Evolutionary conservation across 2,113 vertebrate genomes (phyloP).

Genomic region (Paratilapia polleni): DNA sequence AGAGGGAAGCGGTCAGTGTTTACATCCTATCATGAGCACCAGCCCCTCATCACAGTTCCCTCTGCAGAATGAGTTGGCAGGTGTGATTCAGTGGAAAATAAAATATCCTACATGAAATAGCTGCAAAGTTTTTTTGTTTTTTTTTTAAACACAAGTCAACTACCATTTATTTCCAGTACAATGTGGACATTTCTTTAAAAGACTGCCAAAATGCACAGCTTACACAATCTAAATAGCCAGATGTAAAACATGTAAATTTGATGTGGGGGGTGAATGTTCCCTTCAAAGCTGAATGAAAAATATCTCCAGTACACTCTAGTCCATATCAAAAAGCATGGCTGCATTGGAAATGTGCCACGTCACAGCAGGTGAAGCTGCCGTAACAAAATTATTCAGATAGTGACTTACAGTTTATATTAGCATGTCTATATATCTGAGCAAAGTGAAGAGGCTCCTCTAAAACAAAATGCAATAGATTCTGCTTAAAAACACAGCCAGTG

Average conservation of each 20-base stretch:
- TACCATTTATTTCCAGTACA: not conserved
- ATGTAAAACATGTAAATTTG: not conserved
- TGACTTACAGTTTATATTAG: not conserved
- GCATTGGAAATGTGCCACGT: too few species aligned
- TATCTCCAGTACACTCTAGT: too few species aligned
- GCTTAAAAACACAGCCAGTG: not conserved
- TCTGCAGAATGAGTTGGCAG: not conserved
- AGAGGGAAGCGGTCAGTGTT: not conserved
- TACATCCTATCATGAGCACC: not conserved
- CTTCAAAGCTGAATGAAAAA: not conserved
- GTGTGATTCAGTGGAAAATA: not conserved
- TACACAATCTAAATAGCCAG: fast-evolving
- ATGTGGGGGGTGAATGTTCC: not conserved
- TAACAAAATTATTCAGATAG: not conserved
- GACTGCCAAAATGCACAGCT: not conserved
- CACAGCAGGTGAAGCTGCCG: too few species aligned
- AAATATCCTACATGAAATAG: not conserved
- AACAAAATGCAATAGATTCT: not conserved
- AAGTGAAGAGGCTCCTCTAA: too few species aligned
- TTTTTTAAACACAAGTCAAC: too few species aligned
- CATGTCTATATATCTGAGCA: not conserved
- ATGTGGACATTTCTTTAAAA: not conserved
- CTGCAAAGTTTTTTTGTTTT: not conserved
- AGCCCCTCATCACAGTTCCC: not conserved
- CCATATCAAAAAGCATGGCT: too few species aligned